Evolutionary conservation across 2,797 vertebrate species (phyloP).

Genomic region (Sarcophilus harrisii): DNA sequence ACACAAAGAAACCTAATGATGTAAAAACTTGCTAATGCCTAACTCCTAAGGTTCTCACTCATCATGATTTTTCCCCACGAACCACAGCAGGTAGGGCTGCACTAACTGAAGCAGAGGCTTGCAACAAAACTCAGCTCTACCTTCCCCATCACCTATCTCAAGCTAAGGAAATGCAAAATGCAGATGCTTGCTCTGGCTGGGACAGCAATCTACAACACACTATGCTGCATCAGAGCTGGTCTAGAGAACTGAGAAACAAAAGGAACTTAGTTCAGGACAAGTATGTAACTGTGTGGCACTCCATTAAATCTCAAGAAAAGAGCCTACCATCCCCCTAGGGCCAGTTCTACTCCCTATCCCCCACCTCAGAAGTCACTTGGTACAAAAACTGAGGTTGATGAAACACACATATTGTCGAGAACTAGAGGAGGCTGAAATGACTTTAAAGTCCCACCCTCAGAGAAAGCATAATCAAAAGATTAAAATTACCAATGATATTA

Average conservation of each 20-base stretch:
- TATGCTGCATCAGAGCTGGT: neutral
- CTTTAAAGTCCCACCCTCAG: neutral
- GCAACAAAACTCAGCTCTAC: neutral
- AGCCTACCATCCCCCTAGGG: neutral
- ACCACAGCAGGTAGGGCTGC: neutral
- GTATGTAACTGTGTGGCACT: neutral
- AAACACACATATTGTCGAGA: neutral
- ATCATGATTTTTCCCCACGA: neutral
- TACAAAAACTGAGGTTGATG: neutral
- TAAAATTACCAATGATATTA: neutral
- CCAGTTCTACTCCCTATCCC: neutral
- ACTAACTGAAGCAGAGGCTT: neutral
- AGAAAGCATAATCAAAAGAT: neutral
- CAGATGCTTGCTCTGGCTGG: neutral
- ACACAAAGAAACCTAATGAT: neutral
- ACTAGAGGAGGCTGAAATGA: neutral
- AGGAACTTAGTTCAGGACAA: neutral
- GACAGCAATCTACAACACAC: neutral
- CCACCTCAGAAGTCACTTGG: neutral
- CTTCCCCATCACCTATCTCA: too few relatives aligned
- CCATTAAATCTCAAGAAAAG: neutral
- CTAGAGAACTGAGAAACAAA: neutral
- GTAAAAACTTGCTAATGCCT: neutral
- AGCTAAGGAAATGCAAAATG: neutral
- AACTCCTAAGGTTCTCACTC: neutral